phyloP scores from a whole-genome alignment of 1,140 invertebrate species.

The Paramacrobiotus metropolitanus region DNA sequence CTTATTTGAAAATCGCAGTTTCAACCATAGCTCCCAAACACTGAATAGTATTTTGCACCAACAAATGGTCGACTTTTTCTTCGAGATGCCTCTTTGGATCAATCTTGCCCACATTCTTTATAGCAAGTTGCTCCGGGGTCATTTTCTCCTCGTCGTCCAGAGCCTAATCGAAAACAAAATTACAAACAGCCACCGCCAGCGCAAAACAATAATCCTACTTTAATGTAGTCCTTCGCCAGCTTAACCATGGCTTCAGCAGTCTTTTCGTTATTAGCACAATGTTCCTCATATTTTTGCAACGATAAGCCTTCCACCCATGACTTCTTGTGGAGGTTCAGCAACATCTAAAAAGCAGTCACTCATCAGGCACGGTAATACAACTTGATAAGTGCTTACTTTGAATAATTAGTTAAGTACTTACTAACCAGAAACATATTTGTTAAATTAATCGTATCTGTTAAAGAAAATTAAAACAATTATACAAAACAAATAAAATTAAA shows the following conservation, averaged over 20 bases:
- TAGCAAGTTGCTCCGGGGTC: constrained; percentile 96
- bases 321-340: constrained; percentile 94
- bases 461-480: no score
- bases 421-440: no score
- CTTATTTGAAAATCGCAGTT: constrained; percentile 78
- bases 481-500: no score
- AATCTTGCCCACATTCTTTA: constrained; percentile 98
- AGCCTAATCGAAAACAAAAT: constrained; percentile 30
- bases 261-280: constrained; percentile 58
- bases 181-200: neutral
- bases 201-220: constrained; percentile 30
- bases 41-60: constrained; percentile 96
- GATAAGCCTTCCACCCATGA: constrained; percentile 97
- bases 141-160: constrained; percentile 98
- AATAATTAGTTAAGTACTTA: no score
- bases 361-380: no score
- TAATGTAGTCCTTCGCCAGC: constrained; percentile 93
- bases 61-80: constrained; percentile 87
- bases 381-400: no score
- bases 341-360: constrained; percentile 64
- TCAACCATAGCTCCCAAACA: constrained; percentile 95
- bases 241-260: constrained; percentile 90
- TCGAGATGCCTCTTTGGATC: constrained; percentile 99
- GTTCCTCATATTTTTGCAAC: constrained; percentile 76
- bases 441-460: no score